Evolutionary conservation across 2,797 vertebrate genomes (phyloP).

Genomic region (Onychomys arenicola): DNA sequence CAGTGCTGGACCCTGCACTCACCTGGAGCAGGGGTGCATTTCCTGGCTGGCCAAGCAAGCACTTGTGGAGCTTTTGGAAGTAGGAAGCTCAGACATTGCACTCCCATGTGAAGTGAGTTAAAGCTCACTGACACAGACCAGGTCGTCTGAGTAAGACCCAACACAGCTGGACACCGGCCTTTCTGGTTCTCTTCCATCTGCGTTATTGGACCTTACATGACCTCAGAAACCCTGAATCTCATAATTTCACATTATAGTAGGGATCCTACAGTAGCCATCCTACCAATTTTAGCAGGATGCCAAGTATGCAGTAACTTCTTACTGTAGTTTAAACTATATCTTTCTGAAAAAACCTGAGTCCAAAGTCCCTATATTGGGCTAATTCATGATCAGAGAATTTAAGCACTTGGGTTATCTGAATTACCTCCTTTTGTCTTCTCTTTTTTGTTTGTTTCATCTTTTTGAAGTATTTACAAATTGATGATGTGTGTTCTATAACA

Average conservation of each 20-base stretch:
- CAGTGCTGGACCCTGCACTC: background rate
- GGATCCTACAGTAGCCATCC: background rate
- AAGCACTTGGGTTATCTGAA: background rate
- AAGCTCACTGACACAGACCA: background rate
- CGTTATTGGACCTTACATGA: background rate
- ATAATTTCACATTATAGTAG: background rate
- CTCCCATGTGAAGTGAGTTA: slow-evolving; percentile 27
- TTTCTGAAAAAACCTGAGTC: slow-evolving; percentile 12
- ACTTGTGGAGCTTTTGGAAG: background rate
- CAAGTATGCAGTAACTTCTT: slow-evolving; percentile 11
- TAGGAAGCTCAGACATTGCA: background rate
- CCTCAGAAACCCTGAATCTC: background rate
- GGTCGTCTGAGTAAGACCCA: background rate
- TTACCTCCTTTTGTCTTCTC: background rate
- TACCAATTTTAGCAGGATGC: background rate
- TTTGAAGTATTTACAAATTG: slow-evolving; percentile 55
- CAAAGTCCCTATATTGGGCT: background rate
- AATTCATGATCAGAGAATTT: slow-evolving; percentile 23
- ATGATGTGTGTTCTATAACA: background rate
- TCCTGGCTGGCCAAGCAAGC: background rate
- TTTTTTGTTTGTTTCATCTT: slow-evolving; percentile 21
- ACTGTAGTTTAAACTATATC: slow-evolving; percentile 10
- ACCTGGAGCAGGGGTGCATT: background rate
- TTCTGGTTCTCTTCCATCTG: background rate
- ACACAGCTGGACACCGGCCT: background rate